Evolutionary conservation across 2,888 invertebrate species (phyloP), one percentile per base, ranked within the genome.

Genomic region (Erynnis tages): DNA sequence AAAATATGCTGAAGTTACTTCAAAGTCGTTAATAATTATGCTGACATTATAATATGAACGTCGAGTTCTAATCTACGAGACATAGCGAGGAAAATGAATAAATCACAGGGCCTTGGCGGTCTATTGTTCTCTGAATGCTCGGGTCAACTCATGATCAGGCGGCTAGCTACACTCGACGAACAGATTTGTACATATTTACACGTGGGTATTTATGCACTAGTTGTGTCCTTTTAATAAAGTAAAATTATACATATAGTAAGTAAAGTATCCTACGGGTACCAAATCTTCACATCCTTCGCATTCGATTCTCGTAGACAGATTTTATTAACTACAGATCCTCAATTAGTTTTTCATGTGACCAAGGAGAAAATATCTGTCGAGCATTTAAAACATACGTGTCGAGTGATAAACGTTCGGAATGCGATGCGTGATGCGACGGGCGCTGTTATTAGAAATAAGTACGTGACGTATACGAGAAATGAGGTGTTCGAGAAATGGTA

Each of bases 101-200:
- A 47, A 50, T 41, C 30, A 44, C 21, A 25, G 10, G 6, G 34
- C 23, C 19, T 52, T 54, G 56, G 25, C 37, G 29, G 45, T 52
- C 34, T 40, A 54, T 47, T 52, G 54, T 40, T 53, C 43, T 38
- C 45, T 49, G 38, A 27, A 27, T 19, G 13, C 13, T 10, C 34
- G n/a, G n/a, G n/a, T n/a, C n/a, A n/a, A n/a, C n/a, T n/a, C n/a
- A n/a, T 30, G 44, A 23, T 16, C 23, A 27, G 44, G 27, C 40
- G 5, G 40, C 27, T 16, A 41, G 38, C 47, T 43, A 30, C 54
- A 54, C 38, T 55, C 56, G 59, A 52, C 59, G 45, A 64, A 66
- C 54, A 58, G 69, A 68, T 66, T 63, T 66, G 66, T 67, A 69
- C 75, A 71, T 66, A 53, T 58, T 47, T 45, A 47, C 46, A 53